Evolutionary conservation across 2,797 vertebrate genomes (phyloP), one percentile per base, ranked within the genome.

Genomic region (Erpetoichthys calabaricus): DNA sequence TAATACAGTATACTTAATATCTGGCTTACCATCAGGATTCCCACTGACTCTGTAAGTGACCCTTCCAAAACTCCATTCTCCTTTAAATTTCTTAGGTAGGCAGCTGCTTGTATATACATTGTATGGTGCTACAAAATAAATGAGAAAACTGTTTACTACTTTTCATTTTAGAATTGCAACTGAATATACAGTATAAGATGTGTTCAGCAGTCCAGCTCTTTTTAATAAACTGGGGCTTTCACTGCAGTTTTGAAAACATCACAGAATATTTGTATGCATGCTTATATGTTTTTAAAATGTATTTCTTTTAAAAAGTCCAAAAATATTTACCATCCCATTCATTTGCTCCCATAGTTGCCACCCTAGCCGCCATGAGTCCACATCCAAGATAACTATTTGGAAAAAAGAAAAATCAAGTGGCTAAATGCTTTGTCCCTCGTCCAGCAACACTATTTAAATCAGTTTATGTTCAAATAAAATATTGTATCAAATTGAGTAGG

Each of bases 61-160:
- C 66, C 92, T 93, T 65, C 87, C 89, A 8, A 97, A 97, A 64
- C 85, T 84, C 88, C 87, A 91, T 47, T 97, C 90, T 67, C 91
- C 92, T 69, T 88, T 89, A 75, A 92, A 74, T 63, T 88, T 87
- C 74, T 88, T 92, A 0, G 94, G 94, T 60, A 99, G 83, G 74
- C 96, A 99, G 57, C 92, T 91, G 70, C 96, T 99, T 57, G 79
- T 90, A 70, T 95, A 97, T 63, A 89, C 71, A 68, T 84, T 91
- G 64, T 55, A 41, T n/a, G 42, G n/a, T 45, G n/a, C 44, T 5
- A 70, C 58, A 58, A 56, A 42, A 53, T 45, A 50, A 5, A 41
- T 50, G 41, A 42, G 25, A 42, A 49, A 51, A n/a, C 45, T 5
- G 4, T 42, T 6, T 3, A 45, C 10, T n/a, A 49, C 5, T 7